Evolutionary conservation across 2,797 vertebrate species (phyloP), one percentile per base, ranked within the genome.

Genomic region (Heteromormyrus szaboi): DNA sequence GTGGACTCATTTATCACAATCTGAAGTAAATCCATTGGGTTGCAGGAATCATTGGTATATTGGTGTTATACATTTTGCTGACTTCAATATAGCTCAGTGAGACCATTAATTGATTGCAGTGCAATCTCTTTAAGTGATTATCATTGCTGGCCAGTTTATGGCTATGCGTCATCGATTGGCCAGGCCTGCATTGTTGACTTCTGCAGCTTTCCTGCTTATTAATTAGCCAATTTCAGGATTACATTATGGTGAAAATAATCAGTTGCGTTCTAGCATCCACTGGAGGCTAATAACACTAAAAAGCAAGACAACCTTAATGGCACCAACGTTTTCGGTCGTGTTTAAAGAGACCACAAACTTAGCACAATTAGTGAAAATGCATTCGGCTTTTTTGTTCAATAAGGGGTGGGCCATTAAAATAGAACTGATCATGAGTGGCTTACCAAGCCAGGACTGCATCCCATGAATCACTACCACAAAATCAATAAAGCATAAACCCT

Each of bases 71-170:
- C 22, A 19, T 68, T 84, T 56, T 62, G 44, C 25, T 17, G 48
- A 25, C 33, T 87, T 53, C 48, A 44, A 62, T 4, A 76, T 86
- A 76, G 89, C 89, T 90, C 87, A 85, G 88, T 92, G 91, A 91
- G 88, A 89, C 90, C 89, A 87, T 87, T 87, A 90, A 93, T 91
- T 92, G 92, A 92, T 91, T 91, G 29, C 25, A 53, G 76, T 89
- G 59, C 90, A 89, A 89, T 92, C 90, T 89, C 86, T 93, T 92
- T 90, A 92, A 89, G 89, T 87, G 90, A 91, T 92, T 92, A 92
- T 90, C 83, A 79, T 90, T 89, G 89, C 88, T 53, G 87, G 89
- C 88, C 90, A 90, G 89, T 90, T 89, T 89, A 87, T 88, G 89
- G 90, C 92, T 90, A 89, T 48, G 56, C 29, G 22, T 53, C 65